Conservation (phyloP, 2,113 vertebrate genomes). For the Rhea pennata region DNA sequence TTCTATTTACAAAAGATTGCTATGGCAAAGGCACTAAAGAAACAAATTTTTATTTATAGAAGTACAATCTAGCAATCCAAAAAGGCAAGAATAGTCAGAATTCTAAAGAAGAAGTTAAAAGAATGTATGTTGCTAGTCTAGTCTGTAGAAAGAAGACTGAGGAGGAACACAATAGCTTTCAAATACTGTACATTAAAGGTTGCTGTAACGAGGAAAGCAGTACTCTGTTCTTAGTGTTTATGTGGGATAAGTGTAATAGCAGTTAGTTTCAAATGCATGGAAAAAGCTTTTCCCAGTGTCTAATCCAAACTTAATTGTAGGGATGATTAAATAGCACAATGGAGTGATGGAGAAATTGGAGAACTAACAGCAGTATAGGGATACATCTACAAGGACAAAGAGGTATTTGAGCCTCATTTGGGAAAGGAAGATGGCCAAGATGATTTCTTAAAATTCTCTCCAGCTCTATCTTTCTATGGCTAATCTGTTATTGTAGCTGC, state of each 20-base stretch:
- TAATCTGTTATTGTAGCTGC: not conserved
- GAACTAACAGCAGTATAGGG: no score
- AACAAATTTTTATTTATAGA: not conserved
- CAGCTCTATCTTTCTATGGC: no score
- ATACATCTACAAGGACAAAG: no score
- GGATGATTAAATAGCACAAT: no score
- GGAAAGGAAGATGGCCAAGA: no score
- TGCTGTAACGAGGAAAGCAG: not conserved
- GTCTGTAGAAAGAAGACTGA: not conserved
- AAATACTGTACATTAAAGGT: not conserved
- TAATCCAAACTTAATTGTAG: no score
- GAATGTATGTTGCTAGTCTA: not conserved
- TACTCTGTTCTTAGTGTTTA: not conserved
- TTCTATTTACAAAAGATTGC: not conserved
- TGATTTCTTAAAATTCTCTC: no score
- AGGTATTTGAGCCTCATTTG: no score
- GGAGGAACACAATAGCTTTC: not conserved
- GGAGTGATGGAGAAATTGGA: no score
- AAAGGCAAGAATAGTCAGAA: not conserved
- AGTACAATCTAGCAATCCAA: not conserved
- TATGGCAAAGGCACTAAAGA: not conserved
- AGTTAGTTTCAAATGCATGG: no score
- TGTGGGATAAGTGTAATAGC: no score
- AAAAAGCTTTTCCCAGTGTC: no score
- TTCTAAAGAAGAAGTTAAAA: not conserved